Evolutionary conservation across 30 jellyfish, hydroid and myxozoan genomes (phyloP).

Genomic region (Chironex yamaguchii): DNA sequence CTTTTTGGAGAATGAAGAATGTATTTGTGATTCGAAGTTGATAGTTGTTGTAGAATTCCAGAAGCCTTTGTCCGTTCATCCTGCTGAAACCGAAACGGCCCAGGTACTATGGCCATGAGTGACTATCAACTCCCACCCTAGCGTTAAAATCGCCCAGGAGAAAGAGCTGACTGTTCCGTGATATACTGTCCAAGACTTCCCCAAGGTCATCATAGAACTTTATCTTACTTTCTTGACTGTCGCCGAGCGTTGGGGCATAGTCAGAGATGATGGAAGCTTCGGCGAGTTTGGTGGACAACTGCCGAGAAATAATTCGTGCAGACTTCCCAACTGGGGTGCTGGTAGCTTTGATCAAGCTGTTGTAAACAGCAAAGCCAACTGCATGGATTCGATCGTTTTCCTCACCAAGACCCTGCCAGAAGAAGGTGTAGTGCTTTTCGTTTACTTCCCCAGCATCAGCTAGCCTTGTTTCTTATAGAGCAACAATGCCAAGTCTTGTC

Average conservation of each 20-base stretch:
- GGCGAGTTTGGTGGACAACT: neutral
- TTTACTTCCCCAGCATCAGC: neutral
- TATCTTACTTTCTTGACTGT: too few species aligned
- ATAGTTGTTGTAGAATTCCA: neutral
- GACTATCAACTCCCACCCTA: too few species aligned
- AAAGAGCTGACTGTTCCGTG: neutral
- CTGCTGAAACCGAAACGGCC: neutral
- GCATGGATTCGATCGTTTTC: too few species aligned
- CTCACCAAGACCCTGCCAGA: too few species aligned
- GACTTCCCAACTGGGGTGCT: too few species aligned
- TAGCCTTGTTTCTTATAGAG: neutral
- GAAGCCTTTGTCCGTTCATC: neutral
- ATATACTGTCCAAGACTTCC: neutral
- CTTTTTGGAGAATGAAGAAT: neutral
- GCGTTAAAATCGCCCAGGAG: too few species aligned
- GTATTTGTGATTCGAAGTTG: neutral
- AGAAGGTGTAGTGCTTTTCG: neutral
- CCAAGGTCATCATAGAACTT: too few species aligned
- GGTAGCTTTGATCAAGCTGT: too few species aligned
- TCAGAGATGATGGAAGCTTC: neutral
- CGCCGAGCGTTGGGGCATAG: neutral
- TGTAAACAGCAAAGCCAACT: constrained; percentile 3
- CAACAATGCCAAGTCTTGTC: too few species aligned
- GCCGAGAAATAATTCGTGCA: neutral
- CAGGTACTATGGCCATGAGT: too few species aligned